phyloP scores from a whole-genome alignment of 1,140 invertebrate species.

The Nebria ingens region DNA sequence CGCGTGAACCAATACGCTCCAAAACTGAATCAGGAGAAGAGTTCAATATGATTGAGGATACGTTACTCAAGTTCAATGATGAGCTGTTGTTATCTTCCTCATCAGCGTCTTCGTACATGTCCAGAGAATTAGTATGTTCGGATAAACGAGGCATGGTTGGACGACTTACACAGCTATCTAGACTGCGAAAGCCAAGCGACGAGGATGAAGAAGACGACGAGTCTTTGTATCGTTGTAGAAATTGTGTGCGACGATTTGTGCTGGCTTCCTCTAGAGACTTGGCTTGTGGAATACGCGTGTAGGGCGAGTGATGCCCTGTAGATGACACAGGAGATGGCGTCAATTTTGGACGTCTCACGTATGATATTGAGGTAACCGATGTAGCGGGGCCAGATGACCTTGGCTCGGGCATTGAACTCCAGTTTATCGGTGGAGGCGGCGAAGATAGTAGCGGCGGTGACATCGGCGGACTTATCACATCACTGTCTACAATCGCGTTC shows the following conservation, averaged over 20 bases:
- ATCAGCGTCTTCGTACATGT: slow-evolving; percentile 45
- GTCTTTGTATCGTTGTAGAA: slow-evolving; percentile 40
- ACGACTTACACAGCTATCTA: slow-evolving; percentile 39
- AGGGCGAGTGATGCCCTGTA: slow-evolving; percentile 20
- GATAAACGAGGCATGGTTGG: slow-evolving; percentile 41
- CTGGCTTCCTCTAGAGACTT: slow-evolving; percentile 46
- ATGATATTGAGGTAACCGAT: slow-evolving; percentile 15
- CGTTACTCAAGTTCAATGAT: slow-evolving; percentile 33
- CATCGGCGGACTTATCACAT: slow-evolving; percentile 41
- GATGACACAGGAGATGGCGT: slow-evolving; percentile 23
- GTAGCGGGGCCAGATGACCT: slow-evolving; percentile 20
- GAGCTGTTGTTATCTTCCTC: slow-evolving; percentile 42
- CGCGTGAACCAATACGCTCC: slow-evolving; percentile 21
- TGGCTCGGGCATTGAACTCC: slow-evolving; percentile 31
- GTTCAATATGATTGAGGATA: slow-evolving; percentile 23
- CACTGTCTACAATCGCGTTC: slow-evolving; percentile 44
- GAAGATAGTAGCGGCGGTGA: slow-evolving; percentile 28
- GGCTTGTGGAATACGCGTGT: slow-evolving; percentile 39
- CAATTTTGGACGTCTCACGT: slow-evolving; percentile 18
- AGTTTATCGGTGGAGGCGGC: slow-evolving; percentile 28
- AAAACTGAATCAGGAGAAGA: slow-evolving; percentile 32
- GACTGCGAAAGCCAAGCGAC: slow-evolving; percentile 44
- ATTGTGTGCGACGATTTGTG: slow-evolving; percentile 37
- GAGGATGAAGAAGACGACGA: slow-evolving; percentile 44
- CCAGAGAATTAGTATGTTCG: slow-evolving; percentile 47